phyloP scores from a whole-genome alignment of 2,797 vertebrate species.

The Scolopax bukidnonensis region DNA sequence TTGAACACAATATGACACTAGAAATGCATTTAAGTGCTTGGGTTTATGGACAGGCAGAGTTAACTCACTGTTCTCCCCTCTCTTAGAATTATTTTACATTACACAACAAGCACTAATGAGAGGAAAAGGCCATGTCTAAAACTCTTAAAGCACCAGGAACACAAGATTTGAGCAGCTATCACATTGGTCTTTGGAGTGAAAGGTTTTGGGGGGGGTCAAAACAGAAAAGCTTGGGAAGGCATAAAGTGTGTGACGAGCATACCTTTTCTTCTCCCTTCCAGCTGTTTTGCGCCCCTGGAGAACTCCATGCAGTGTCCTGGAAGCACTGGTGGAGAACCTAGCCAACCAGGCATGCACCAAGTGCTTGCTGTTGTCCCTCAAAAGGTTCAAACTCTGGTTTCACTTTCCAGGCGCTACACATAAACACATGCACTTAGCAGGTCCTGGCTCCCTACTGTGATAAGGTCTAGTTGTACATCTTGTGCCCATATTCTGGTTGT shows the following conservation, averaged over 20 bases:
- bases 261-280: neutral
- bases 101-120: neutral
- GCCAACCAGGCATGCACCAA: fast-evolving
- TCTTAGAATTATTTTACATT: neutral
- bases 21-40: neutral
- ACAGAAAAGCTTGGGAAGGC: neutral
- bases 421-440: fast-evolving
- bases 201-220: neutral
- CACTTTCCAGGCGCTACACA: fast-evolving
- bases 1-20: neutral
- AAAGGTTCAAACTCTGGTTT: neutral
- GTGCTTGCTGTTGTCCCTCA: neutral
- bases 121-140: neutral
- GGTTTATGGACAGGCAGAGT: neutral
- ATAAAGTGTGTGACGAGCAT: neutral
- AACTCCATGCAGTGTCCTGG: neutral
- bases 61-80: neutral
- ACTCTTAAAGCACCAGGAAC: neutral
- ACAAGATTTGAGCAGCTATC: neutral
- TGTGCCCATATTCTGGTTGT: neutral
- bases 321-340: fast-evolving
- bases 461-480: neutral
- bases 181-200: neutral
- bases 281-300: neutral
- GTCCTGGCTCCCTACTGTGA: neutral